Percentiles rank a stretch among this genome's conserved stretches.
These are phyloP conservation scores for Xestobium rufovillosum DNA, from an alignment of 2,888 invertebrate genomes.

Conservation along the genomic window DNA sequence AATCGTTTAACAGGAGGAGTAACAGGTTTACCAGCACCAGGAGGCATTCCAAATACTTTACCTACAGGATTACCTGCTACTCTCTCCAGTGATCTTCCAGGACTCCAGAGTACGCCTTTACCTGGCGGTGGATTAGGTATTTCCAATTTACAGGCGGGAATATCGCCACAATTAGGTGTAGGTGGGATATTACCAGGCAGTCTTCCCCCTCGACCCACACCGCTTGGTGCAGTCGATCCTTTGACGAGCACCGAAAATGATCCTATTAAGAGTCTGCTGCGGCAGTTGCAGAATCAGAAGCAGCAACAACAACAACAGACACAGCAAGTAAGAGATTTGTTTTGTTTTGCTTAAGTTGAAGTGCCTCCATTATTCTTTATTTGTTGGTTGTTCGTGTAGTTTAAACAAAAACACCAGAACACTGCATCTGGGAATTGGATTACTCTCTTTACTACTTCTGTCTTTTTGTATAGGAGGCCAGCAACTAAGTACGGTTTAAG, in stretches of 20 bases:
- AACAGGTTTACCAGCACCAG: slow-evolving; percentile 6
- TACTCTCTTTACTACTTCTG: too few relatives aligned
- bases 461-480: too few relatives aligned
- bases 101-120: background rate
- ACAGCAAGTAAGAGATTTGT: slow-evolving; percentile 14
- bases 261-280: slow-evolving; percentile 46
- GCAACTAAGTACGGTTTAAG: too few relatives aligned
- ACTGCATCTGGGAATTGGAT: too few relatives aligned
- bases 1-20: slow-evolving; percentile 30
- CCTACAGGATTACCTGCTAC: background rate
- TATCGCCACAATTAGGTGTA: background rate
- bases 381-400: too few relatives aligned
- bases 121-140: background rate
- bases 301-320: slow-evolving; percentile 26
- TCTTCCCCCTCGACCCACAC: slow-evolving; percentile 24
- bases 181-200: background rate
- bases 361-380: too few relatives aligned
- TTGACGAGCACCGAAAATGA: slow-evolving; percentile 36
- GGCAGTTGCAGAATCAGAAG: slow-evolving; percentile 43
- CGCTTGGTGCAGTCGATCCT: slow-evolving; percentile 26
- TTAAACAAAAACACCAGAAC: too few relatives aligned
- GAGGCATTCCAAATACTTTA: too few relatives aligned
- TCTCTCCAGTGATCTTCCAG: background rate
- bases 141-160: background rate
- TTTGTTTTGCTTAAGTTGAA: too few relatives aligned